Evolutionary conservation across 2,888 invertebrate species (phyloP), one percentile per base, ranked within the genome.

Genomic region (Heliconius erato): DNA sequence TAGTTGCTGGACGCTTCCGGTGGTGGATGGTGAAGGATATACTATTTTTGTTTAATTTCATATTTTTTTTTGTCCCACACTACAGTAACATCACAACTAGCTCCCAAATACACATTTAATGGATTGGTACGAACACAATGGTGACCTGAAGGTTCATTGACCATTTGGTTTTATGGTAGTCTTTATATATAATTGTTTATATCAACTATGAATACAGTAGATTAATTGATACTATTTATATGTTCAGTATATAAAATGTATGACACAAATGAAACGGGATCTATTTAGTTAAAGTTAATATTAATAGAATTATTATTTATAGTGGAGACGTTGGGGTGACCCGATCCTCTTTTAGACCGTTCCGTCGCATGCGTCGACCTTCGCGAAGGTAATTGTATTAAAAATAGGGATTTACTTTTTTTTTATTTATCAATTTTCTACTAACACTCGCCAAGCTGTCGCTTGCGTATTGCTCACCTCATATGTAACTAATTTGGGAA

Each of bases 1-100:
- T 85, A 86, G 11, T 26, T 16, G 86, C 82, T 83, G 78, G 40
- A 85, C 14, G 93, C 92, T 93, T 92, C 84, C 90, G 94, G 94
- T 94, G 93, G 86, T 86, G 93, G 82, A 78, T 44, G 84, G 82
- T 82, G 82, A 44, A n/a, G 68, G 84, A 32, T 12, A 74, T 78
- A 67, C 72, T 71, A n/a, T 77, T n/a, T 72, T 71, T 54, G 7
- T 35, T 59, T 23, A 77, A 59, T 59, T 59, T 63, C 54, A 76
- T 35, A 32, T 11, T n/a, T 65, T 78, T n/a, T 5, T 49, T 16
- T 78, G 65, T 77, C 16, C 11, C 7, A 65, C 63, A 14, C 14
- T 40, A 23, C 11, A 19, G 11, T 78, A 78, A 78, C 65, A 67
- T 44, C 12, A 78, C 19, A 44, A n/a, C 7, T 16, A 28, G 78